Conservation (phyloP, 2,888 invertebrate species). For the Psylliodes chrysocephalus region DNA sequence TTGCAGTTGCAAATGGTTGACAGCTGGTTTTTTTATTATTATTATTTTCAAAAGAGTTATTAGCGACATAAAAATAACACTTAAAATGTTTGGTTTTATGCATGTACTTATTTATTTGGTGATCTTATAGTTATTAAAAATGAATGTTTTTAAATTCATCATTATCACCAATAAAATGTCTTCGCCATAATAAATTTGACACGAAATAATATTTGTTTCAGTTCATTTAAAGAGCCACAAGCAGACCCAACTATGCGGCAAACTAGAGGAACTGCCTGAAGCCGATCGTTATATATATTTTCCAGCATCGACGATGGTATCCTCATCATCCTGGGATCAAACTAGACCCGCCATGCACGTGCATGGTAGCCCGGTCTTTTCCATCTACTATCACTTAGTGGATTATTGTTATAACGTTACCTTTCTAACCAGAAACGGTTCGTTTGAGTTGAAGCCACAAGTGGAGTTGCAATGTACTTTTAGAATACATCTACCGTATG, state of each 20-base stretch:
- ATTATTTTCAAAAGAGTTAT: too few relatives aligned
- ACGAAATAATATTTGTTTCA: too few relatives aligned
- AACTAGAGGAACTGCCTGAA: conserved; percentile 73
- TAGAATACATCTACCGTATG: conserved; percentile 76
- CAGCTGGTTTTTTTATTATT: too few relatives aligned
- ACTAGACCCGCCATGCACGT: conserved; percentile 66
- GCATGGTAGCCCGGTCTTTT: conserved; percentile 74
- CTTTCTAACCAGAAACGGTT: conserved; percentile 72
- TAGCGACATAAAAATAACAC: too few relatives aligned
- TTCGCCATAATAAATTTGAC: too few relatives aligned
- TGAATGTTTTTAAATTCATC: too few relatives aligned
- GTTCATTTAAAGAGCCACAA: conserved; percentile 53
- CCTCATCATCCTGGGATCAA: conserved; percentile 18
- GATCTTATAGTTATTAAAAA: too few relatives aligned
- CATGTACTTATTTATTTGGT: too few relatives aligned
- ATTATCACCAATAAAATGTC: too few relatives aligned
- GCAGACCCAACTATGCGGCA: conserved; percentile 64
- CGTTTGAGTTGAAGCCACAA: conserved; percentile 72
- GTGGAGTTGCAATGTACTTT: conserved; percentile 74
- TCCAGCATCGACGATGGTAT: conserved; percentile 50
- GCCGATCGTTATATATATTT: conserved; percentile 72
- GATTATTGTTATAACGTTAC: conserved; percentile 80
- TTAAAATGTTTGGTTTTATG: too few relatives aligned
- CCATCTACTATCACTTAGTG: conserved; percentile 73
- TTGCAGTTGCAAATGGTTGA: too few relatives aligned